These are phyloP conservation scores for Macrochelys suwanniensis DNA, from an alignment of 2,797 vertebrate genomes.

Conservation along the genomic window DNA sequence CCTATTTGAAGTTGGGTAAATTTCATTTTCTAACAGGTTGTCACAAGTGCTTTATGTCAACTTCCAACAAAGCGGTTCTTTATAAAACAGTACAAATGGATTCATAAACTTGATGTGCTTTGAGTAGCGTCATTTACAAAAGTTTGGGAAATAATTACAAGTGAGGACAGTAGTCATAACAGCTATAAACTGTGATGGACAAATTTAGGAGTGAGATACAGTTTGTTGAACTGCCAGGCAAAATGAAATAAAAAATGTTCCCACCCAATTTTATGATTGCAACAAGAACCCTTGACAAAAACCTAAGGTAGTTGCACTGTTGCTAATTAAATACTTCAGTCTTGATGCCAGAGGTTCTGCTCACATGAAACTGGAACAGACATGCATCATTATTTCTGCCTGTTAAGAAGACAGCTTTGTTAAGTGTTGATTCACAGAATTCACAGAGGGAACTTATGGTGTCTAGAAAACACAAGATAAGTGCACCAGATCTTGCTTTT, in stretches of 20 bases:
- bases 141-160: slow-evolving; percentile 48
- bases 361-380: slow-evolving; percentile 41
- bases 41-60: slow-evolving; percentile 47
- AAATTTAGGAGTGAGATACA: slow-evolving; percentile 28
- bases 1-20: slow-evolving; percentile 9
- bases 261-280: slow-evolving; percentile 31
- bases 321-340: slow-evolving; percentile 54
- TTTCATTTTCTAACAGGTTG: slow-evolving; percentile 61
- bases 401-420: slow-evolving; percentile 55
- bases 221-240: slow-evolving; percentile 42
- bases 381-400: slow-evolving; percentile 4
- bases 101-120: slow-evolving; percentile 36
- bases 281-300: slow-evolving; percentile 23
- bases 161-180: slow-evolving; percentile 13
- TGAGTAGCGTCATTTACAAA: slow-evolving; percentile 40
- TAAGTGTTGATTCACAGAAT: slow-evolving; percentile 42
- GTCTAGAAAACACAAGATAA: background rate
- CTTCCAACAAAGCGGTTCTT: slow-evolving; percentile 46
- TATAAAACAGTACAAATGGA: slow-evolving; percentile 32
- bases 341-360: slow-evolving; percentile 10
- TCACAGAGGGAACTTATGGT: slow-evolving; percentile 3
- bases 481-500: slow-evolving; percentile 9
- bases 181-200: slow-evolving; percentile 33
- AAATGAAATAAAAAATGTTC: slow-evolving; percentile 40
- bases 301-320: slow-evolving; percentile 1